Conservation (phyloP, 2,797 vertebrate species). For the Smutsia gigantea region DNA sequence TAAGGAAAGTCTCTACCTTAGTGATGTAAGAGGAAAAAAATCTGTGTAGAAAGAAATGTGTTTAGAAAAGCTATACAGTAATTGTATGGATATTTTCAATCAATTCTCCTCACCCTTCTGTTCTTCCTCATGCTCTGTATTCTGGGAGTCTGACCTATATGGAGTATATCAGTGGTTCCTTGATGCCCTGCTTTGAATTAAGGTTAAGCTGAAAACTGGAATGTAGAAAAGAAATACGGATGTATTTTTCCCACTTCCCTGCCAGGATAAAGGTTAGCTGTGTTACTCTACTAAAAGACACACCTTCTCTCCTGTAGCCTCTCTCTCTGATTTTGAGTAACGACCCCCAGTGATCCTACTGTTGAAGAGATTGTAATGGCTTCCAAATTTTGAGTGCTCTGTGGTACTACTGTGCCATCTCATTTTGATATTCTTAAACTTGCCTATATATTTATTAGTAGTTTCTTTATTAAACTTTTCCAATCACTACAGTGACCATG, state of each 20-base stretch:
- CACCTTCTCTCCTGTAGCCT: neutral
- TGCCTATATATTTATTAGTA: neutral
- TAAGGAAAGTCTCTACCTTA: neutral
- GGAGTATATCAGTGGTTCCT: neutral
- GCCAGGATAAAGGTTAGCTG: neutral
- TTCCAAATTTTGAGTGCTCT: neutral
- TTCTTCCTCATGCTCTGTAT: neutral
- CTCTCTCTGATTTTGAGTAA: neutral
- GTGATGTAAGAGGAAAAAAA: neutral
- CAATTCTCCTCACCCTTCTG: neutral
- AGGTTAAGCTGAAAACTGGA: neutral
- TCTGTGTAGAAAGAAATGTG: neutral
- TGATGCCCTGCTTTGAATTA: neutral
- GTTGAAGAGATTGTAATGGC: neutral
- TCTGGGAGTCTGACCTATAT: no score
- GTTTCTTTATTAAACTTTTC: neutral
- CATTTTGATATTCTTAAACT: neutral
- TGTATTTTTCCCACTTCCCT: neutral
- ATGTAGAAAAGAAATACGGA: neutral
- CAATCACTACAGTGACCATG: neutral
- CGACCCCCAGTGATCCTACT: neutral
- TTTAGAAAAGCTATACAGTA: neutral
- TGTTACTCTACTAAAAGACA: neutral
- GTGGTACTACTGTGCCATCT: neutral
- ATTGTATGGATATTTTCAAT: neutral